Evolutionary conservation across 2,888 invertebrate genomes (phyloP).

Genomic region (Drosophila acutilabella): DNA sequence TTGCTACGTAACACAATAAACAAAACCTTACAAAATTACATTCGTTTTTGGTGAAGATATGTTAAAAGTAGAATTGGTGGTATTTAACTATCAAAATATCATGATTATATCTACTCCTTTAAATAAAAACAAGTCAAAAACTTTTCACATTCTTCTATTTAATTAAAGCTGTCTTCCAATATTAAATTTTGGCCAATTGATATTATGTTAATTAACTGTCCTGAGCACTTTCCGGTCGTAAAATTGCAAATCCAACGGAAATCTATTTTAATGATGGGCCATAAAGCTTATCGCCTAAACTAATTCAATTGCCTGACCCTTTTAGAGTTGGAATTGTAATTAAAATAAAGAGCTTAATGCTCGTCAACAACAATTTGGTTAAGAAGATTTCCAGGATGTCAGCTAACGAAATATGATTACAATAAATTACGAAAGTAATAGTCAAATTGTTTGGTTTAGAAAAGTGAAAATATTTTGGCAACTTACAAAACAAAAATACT

Average conservation of each 20-base stretch:
- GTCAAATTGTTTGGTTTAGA: conserved; percentile 41
- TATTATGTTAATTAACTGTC: background rate
- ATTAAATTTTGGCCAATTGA: no score
- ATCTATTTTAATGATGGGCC: conserved; percentile 29
- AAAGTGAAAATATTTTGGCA: conserved; percentile 41
- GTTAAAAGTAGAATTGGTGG: no score
- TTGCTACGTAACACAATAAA: no score
- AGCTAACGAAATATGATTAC: conserved; percentile 32
- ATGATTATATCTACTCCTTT: no score
- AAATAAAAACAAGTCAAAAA: no score
- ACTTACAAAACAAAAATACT: conserved; percentile 22
- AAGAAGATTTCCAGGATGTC: conserved; percentile 14
- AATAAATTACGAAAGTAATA: conserved; percentile 30
- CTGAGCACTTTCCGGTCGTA: background rate
- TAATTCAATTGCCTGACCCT: conserved; percentile 49
- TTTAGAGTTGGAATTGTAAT: conserved; percentile 35
- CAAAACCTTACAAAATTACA: no score
- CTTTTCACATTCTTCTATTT: no score
- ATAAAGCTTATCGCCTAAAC: conserved; percentile 36
- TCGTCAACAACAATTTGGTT: conserved; percentile 40
- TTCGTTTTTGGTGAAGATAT: no score
- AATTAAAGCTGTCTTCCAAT: no score
- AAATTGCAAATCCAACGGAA: conserved; percentile 17
- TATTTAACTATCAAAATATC: no score
- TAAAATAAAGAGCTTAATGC: conserved; percentile 52